A percentile compares a stretch with the other conserved stretches of the same genome.
These are phyloP conservation scores for Odiellus spinosus DNA, from an alignment of 2,888 invertebrate species.

Conservation along the genomic window DNA sequence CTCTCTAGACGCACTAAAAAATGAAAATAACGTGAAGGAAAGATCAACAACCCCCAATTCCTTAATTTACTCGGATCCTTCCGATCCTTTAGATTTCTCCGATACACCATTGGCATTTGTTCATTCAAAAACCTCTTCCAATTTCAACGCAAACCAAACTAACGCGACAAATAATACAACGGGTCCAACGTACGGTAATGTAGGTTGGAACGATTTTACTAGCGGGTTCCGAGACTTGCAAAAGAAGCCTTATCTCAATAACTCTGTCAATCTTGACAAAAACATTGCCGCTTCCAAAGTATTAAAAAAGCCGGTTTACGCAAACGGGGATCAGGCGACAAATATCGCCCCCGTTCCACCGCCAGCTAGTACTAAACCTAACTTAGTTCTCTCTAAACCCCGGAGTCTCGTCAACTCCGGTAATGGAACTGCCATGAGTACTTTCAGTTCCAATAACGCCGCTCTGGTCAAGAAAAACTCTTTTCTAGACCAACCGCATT, in stretches of 20 bases:
- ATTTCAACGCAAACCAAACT: background rate
- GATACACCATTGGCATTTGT: constrained; percentile 11
- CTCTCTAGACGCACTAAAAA: background rate
- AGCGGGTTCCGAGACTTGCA: too few relatives aligned
- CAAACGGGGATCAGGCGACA: too few relatives aligned
- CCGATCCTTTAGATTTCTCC: constrained; percentile 13
- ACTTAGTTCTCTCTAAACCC: background rate
- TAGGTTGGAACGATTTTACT: too few relatives aligned
- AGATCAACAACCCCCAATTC: constrained; percentile 8
- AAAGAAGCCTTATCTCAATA: too few relatives aligned
- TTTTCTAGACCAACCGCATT: too few relatives aligned
- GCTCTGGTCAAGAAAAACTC: background rate
- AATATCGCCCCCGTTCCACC: too few relatives aligned
- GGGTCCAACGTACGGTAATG: too few relatives aligned
- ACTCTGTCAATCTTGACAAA: too few relatives aligned
- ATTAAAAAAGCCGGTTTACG: too few relatives aligned
- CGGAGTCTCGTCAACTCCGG: background rate
- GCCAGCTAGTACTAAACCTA: too few relatives aligned
- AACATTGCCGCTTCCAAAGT: too few relatives aligned
- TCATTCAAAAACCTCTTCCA: constrained; percentile 4
- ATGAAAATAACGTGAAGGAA: constrained; percentile 4
- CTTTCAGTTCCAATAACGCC: background rate
- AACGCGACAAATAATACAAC: too few relatives aligned
- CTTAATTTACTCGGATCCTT: constrained; percentile 9
- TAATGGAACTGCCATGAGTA: background rate